These are phyloP conservation scores for Muscicapa comitata DNA, from an alignment of 2,797 vertebrate genomes.

Conservation along the genomic window DNA sequence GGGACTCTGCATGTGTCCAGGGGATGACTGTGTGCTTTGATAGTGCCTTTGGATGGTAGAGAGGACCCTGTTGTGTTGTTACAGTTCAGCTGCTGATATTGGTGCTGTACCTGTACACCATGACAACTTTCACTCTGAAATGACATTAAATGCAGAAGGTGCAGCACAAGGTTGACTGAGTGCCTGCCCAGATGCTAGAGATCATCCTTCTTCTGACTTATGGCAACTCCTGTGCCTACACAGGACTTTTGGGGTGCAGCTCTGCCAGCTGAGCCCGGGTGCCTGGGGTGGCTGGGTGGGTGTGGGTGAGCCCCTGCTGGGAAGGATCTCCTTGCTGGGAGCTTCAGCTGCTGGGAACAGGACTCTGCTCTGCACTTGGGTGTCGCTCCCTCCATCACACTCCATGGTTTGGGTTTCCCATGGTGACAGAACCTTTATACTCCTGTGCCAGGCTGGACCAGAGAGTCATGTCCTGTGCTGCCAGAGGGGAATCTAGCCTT, in stretches of 20 bases:
- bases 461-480: neutral
- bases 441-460: neutral
- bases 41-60: neutral
- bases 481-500: neutral
- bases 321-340: neutral
- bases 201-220: no score
- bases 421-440: neutral
- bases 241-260: neutral
- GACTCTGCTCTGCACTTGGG: neutral
- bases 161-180: neutral
- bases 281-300: neutral
- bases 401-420: fast-evolving
- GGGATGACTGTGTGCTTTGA: neutral
- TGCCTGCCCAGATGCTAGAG: neutral
- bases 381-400: fast-evolving
- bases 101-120: neutral
- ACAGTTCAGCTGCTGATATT: neutral
- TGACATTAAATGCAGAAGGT: neutral
- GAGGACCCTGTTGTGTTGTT: neutral
- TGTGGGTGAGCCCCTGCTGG: neutral
- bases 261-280: neutral
- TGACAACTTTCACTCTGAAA: neutral
- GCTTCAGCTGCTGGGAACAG: neutral
- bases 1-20: neutral
- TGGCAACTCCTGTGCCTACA: fast-evolving